Evolutionary conservation across 1,140 invertebrate species (phyloP).

Genomic region (Cyrtorhinus lividipennis): DNA sequence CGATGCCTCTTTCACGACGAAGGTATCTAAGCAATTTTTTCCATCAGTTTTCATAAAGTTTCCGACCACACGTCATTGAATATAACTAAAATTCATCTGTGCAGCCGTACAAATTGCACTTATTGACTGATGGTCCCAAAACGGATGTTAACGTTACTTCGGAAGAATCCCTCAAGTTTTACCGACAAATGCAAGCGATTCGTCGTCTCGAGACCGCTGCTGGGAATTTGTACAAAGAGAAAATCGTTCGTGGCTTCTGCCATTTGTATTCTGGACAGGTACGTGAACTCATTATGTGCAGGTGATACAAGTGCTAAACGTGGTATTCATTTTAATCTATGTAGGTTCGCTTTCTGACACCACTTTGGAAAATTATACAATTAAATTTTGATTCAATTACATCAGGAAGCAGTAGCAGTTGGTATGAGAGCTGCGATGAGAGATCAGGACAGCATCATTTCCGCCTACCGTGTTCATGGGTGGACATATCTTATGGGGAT

Average conservation of each 20-base stretch:
- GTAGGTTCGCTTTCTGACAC: not conserved
- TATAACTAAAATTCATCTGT: too few relatives aligned
- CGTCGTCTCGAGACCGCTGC: slow-evolving; percentile 54
- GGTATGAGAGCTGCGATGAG: slow-evolving; percentile 76
- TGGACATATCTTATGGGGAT: slow-evolving; percentile 90
- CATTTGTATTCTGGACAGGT: slow-evolving; percentile 68
- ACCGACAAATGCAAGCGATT: slow-evolving; percentile 50
- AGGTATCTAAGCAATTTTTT: too few relatives aligned
- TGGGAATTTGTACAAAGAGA: slow-evolving; percentile 60
- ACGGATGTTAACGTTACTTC: slow-evolving; percentile 38
- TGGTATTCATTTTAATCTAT: not conserved
- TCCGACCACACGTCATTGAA: too few relatives aligned
- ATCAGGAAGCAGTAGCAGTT: slow-evolving; percentile 67
- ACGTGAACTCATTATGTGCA: not conserved
- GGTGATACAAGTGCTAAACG: not conserved
- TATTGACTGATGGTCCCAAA: slow-evolving; percentile 64
- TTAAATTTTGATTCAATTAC: too few relatives aligned
- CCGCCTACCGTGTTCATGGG: slow-evolving; percentile 93
- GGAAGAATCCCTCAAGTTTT: slow-evolving; percentile 45
- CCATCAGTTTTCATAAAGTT: too few relatives aligned
- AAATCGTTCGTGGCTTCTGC: slow-evolving; percentile 63
- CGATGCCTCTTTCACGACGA: not conserved
- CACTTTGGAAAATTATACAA: not conserved
- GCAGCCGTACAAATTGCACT: slow-evolving; percentile 73
- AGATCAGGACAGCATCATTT: slow-evolving; percentile 76